These are phyloP conservation scores for Umimayanthus kanabou DNA, from an alignment of 92 coral and sea anemone genomes.

Conservation along the genomic window DNA sequence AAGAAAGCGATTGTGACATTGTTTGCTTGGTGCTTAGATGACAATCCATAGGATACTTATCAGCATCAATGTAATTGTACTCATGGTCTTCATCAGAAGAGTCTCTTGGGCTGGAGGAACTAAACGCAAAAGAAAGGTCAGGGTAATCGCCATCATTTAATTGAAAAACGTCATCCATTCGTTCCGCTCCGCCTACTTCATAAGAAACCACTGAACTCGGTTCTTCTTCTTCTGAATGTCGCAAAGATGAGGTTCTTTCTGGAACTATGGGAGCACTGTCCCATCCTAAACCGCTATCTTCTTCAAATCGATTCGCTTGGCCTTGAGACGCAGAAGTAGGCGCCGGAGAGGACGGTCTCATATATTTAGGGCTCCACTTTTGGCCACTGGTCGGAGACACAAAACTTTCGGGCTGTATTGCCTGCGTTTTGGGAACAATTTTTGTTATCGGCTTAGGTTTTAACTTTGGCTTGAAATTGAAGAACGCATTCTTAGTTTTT, in stretches of 20 bases:
- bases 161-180: neutral
- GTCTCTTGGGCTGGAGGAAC: neutral
- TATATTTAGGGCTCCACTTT: neutral
- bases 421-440: neutral
- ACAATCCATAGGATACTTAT: too few species aligned
- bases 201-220: neutral
- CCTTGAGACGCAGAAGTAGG: neutral
- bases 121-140: neutral
- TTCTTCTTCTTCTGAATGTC: neutral
- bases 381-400: neutral
- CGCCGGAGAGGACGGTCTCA: neutral
- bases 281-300: slow-evolving; percentile 34
- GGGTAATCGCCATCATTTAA: neutral
- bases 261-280: neutral
- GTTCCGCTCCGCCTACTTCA: neutral
- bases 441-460: neutral
- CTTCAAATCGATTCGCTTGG: neutral
- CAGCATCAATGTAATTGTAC: slow-evolving; percentile 11
- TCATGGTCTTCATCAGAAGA: neutral
- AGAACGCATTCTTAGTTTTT: neutral
- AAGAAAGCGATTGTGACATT: neutral
- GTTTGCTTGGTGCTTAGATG: neutral
- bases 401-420: neutral
- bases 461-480: neutral
- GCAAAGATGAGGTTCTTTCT: neutral